Percentiles rank a stretch among this genome's conserved stretches.
phyloP scores from a whole-genome alignment of 2,113 vertebrate genomes.

The crab-eating macaque (Macaca fascicularis) region DNA sequence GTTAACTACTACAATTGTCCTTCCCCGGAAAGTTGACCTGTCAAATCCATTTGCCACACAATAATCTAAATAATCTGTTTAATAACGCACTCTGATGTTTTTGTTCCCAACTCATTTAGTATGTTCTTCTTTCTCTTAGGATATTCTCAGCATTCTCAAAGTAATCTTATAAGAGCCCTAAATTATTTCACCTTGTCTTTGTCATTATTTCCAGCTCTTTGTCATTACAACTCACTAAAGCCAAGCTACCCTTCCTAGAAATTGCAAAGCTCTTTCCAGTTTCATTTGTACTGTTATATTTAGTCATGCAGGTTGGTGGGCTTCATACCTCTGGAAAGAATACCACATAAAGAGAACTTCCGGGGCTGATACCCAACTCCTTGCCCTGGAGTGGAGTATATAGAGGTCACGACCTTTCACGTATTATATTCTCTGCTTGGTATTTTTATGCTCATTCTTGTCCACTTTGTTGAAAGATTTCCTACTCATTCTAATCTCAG shows the following conservation, averaged over 20 bases:
- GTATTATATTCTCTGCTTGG: background rate
- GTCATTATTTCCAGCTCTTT: background rate
- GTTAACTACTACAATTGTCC: background rate
- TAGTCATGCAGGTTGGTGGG: background rate
- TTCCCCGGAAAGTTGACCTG: background rate
- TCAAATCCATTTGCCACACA: background rate
- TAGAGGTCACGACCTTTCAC: background rate
- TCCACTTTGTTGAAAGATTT: background rate
- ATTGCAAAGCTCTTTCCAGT: background rate
- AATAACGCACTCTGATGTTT: background rate
- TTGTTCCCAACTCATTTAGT: background rate
- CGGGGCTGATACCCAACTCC: rapidly evolving
- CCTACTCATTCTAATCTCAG: background rate
- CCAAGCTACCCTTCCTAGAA: background rate
- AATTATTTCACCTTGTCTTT: background rate
- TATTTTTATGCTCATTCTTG: background rate
- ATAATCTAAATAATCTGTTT: background rate
- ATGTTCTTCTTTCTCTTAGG: background rate
- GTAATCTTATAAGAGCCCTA: background rate
- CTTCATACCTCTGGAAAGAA: background rate
- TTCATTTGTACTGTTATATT: background rate
- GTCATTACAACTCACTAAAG: background rate
- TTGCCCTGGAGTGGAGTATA: background rate
- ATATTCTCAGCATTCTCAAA: background rate
- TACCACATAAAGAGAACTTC: background rate